Evolutionary conservation across 2,113 vertebrate species (phyloP).

Genomic region (Dipodomys merriami): DNA sequence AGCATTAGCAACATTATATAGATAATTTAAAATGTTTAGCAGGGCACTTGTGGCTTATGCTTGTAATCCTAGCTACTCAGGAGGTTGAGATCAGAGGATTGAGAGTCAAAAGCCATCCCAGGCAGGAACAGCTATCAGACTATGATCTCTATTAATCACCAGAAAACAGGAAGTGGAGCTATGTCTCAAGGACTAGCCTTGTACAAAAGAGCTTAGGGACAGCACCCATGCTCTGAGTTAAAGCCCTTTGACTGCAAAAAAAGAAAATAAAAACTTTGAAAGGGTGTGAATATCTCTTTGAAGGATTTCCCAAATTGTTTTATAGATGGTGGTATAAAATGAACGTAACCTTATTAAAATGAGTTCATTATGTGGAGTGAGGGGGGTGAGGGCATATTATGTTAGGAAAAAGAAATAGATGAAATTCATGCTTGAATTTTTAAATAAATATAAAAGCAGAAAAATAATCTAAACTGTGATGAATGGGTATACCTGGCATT

Average conservation of each 20-base stretch:
- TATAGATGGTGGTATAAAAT: not conserved
- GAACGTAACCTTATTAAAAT: constrained; percentile 40
- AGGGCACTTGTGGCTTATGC: too few relatives aligned
- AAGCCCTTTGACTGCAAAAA: not conserved
- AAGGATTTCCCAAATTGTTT: not conserved
- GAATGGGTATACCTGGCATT: not conserved
- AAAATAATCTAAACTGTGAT: constrained; percentile 9
- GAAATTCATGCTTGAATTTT: not conserved
- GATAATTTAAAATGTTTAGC: not conserved
- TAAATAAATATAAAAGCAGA: not conserved
- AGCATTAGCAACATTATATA: not conserved
- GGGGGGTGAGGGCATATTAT: not conserved
- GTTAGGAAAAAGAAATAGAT: not conserved
- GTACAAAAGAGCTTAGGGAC: too few relatives aligned
- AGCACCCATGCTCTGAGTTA: too few relatives aligned
- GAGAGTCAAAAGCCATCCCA: too few relatives aligned
- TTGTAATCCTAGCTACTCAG: too few relatives aligned
- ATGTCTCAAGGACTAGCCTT: too few relatives aligned
- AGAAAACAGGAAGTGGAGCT: too few relatives aligned
- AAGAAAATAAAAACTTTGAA: not conserved
- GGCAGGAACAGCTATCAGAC: too few relatives aligned
- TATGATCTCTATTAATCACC: too few relatives aligned
- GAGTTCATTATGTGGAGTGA: not conserved
- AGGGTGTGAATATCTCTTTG: not conserved
- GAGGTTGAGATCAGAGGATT: too few relatives aligned